These are phyloP conservation scores for Eupsilia transversa DNA, from an alignment of 2,888 invertebrate genomes.

Conservation along the genomic window DNA sequence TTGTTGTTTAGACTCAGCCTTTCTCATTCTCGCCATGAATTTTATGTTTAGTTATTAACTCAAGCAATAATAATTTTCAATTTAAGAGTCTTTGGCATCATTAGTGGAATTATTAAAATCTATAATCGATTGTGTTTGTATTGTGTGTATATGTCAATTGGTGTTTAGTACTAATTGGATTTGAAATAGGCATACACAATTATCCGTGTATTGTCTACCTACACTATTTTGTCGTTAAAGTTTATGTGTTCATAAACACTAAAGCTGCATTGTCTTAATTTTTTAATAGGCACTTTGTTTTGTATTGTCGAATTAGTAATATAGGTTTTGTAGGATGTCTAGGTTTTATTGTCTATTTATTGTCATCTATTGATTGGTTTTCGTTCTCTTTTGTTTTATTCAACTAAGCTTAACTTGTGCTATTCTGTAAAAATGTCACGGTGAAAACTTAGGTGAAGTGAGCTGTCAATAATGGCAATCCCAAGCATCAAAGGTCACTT, in stretches of 20 bases:
- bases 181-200: conserved; percentile 23
- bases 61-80: conserved; percentile 3
- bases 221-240: conserved; percentile 26
- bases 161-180: conserved; percentile 42
- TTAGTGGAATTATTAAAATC: conserved; percentile 27
- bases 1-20: background rate
- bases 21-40: conserved; percentile 14
- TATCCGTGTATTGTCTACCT: conserved; percentile 13
- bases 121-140: conserved; percentile 22
- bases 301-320: conserved; percentile 15
- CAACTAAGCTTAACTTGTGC: too few species aligned
- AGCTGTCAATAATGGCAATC: too few species aligned
- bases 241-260: conserved; percentile 36
- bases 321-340: background rate
- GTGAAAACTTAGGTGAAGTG: too few species aligned
- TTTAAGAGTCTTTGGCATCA: conserved; percentile 22
- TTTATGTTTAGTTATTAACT: conserved; percentile 28
- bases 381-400: conserved; percentile 15
- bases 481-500: too few species aligned
- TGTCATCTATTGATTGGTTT: background rate
- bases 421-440: too few species aligned
- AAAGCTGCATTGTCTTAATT: conserved; percentile 39
- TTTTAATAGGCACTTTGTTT: conserved; percentile 29
- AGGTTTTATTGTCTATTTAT: conserved; percentile 6
- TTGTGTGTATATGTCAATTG: conserved; percentile 52